Conservation (phyloP, 2,797 vertebrate genomes). For the Danio tinwini region DNA sequence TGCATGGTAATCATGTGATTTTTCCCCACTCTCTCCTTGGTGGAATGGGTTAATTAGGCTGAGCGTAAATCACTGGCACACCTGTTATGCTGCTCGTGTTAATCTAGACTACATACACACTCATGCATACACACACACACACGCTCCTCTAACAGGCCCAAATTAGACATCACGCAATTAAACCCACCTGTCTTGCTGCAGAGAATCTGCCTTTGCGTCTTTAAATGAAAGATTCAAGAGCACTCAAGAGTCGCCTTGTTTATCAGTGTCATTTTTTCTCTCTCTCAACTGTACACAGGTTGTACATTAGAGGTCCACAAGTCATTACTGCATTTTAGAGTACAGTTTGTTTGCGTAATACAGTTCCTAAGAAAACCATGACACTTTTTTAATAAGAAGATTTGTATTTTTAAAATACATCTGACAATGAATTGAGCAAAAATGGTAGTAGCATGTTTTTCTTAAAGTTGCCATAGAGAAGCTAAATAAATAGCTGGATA, state of each 20-base stretch:
- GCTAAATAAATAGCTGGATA: not conserved
- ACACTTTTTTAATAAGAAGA: not conserved
- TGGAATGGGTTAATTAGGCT: conserved; percentile 70
- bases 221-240: conserved; percentile 52
- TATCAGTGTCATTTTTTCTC: conserved; percentile 14
- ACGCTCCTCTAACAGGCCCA: conserved; percentile 52
- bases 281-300: conserved; percentile 25
- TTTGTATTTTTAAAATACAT: not conserved
- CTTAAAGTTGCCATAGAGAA: no score
- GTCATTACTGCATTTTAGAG: conserved; percentile 1
- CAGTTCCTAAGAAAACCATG: not conserved
- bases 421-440: not conserved
- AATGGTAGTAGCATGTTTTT: not conserved
- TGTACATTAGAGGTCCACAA: not conserved
- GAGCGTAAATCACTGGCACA: conserved; percentile 69
- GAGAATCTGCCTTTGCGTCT: conserved; percentile 54
- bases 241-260: conserved; percentile 36
- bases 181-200: conserved; percentile 68
- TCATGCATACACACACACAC: conserved; percentile 1
- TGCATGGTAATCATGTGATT: conserved; percentile 70
- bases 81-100: conserved; percentile 71
- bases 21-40: conserved; percentile 49
- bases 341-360: conserved; percentile 4
- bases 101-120: conserved; percentile 61
- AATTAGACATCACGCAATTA: conserved; percentile 72